Percentiles rank a stretch among this genome's conserved stretches.
phyloP scores from a whole-genome alignment of 2,888 invertebrate species.

The Cephus runcator region DNA sequence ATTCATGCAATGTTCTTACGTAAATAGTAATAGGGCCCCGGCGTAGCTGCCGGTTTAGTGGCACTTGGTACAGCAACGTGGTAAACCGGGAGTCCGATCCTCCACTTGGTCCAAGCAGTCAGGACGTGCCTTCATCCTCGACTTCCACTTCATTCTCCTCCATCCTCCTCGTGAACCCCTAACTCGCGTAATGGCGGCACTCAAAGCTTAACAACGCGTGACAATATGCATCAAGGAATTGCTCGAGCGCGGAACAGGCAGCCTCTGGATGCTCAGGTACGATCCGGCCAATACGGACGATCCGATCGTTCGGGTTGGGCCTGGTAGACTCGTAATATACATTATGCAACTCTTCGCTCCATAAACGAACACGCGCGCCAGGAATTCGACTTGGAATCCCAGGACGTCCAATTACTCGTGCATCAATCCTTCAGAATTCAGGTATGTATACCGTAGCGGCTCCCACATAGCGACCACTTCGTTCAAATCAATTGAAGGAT shows the following conservation, averaged over 20 bases:
- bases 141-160: neutral
- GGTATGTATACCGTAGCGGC: neutral
- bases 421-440: conserved; percentile 19
- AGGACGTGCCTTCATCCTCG: neutral
- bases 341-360: conserved; percentile 5
- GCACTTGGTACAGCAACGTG: neutral
- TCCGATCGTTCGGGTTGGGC: neutral
- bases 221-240: conserved; percentile 60
- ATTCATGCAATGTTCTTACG: conserved; percentile 22
- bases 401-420: conserved; percentile 20
- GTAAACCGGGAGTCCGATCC: neutral
- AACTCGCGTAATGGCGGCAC: conserved; percentile 52
- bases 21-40: conserved; percentile 29
- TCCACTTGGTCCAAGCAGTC: neutral
- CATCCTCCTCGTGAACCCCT: conserved; percentile 28
- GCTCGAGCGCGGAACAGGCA: conserved; percentile 47
- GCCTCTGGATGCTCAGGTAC: conserved; percentile 20
- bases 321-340: neutral
- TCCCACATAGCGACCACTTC: neutral
- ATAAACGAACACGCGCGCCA: conserved; percentile 47
- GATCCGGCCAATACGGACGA: neutral
- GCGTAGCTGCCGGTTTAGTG: neutral
- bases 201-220: conserved; percentile 62
- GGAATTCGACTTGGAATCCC: conserved; percentile 45
- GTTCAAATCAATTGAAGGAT: neutral